Evolutionary conservation across 1,140 invertebrate species (phyloP), one percentile per base, ranked within the genome.

Genomic region (Parasteatoda tepidariorum): DNA sequence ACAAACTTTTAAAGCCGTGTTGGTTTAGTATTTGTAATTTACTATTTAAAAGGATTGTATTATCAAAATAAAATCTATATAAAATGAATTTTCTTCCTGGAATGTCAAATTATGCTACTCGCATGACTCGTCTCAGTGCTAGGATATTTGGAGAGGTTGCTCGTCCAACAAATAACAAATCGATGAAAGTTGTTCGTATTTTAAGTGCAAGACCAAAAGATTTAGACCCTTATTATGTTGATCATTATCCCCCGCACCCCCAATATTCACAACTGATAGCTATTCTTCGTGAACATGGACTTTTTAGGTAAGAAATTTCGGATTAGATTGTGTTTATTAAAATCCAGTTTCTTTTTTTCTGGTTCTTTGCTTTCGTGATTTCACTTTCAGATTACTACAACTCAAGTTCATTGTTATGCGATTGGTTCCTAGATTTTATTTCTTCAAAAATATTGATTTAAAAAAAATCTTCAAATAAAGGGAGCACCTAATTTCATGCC

Each of bases 131-230:
- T 59, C 90, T 98, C 26, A 95, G 95, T 67, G 94, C 95, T 86
- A 91, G 93, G 86, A 97, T 98, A 85, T 98, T 98, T 89, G 94
- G 94, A 0, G 96, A 98, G 91, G 94, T 96, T 15, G 91, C 92
- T 0, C 91, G 94, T 83, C 81, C 85, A 24, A 84, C 87, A 33
- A 84, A 67, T n/a, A 3, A 48, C 13, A 87, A 84, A 64, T 87
- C 87, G 0, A 87, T 78, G 73, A 87, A 95, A 90, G 93, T 97
- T 6, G 94, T 97, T 0, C 92, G 93, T 85, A 90, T 96, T 85
- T 94, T 97, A 83, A 92, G 92, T 41, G 92, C 92, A 85, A 91
- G 93, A 86, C 96, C 96, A 0, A 86, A 93, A 7, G 91, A 97
- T 85, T 93, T 94, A 87, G 90, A 93, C 57, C 90, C 92, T 85